Percentiles rank a stretch among this genome's conserved stretches.
phyloP scores from a whole-genome alignment of 2,113 vertebrate genomes.

The Perca flavescens region DNA sequence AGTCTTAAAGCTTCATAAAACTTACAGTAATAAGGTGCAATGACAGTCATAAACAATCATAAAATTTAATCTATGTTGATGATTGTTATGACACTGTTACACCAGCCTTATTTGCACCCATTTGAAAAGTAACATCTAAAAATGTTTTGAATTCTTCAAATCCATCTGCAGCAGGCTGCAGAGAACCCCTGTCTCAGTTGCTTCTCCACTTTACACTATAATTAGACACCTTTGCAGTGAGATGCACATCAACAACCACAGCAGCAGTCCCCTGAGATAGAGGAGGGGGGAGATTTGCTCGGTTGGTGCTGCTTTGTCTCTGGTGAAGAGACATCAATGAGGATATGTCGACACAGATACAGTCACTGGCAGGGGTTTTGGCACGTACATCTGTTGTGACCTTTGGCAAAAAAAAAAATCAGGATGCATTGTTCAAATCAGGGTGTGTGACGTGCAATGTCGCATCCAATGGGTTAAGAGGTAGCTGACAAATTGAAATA shows the following conservation, averaged over 20 bases:
- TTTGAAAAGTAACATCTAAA: not conserved
- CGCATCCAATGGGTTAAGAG: slow-evolving; percentile 35
- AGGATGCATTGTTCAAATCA: slow-evolving; percentile 39
- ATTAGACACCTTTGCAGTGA: slow-evolving; percentile 21
- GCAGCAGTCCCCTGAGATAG: slow-evolving; percentile 31
- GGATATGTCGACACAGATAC: slow-evolving; percentile 35
- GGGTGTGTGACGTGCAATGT: slow-evolving; percentile 31
- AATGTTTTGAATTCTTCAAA: slow-evolving; percentile 3
- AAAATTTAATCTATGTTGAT: slow-evolving; percentile 11
- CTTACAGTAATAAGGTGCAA: not conserved
- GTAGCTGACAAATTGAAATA: slow-evolving; percentile 53
- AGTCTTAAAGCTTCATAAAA: slow-evolving; percentile 26
- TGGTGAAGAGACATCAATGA: slow-evolving; percentile 49
- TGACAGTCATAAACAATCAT: slow-evolving; percentile 24
- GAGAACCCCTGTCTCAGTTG: not conserved
- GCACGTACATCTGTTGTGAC: slow-evolving; percentile 45
- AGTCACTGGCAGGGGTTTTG: slow-evolving; percentile 33
- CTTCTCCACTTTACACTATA: slow-evolving; percentile 19
- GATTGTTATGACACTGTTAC: not conserved
- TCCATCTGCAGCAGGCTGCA: not conserved
- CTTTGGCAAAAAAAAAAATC: slow-evolving; percentile 34
- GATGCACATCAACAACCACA: slow-evolving; percentile 46
- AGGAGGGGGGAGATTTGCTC: not conserved
- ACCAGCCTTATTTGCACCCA: not conserved
- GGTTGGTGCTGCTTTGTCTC: slow-evolving; percentile 36